Evolutionary conservation across 2,113 vertebrate species (phyloP).

Genomic region (Excalfactoria chinensis): DNA sequence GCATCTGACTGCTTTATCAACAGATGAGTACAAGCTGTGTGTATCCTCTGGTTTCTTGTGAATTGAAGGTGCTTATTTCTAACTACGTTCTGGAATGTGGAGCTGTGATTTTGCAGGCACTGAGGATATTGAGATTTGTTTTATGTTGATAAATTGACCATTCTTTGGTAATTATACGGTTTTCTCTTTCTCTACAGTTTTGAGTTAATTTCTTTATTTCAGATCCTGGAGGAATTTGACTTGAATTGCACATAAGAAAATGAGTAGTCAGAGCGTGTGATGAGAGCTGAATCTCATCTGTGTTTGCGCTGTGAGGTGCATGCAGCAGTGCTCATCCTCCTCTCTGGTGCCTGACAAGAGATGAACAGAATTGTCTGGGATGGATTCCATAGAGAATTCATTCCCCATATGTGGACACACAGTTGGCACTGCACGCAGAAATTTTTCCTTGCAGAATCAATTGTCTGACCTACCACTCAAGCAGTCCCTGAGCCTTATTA

Average conservation of each 20-base stretch:
- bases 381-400: not conserved
- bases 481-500: not conserved
- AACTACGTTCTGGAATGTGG: not conserved
- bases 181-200: not conserved
- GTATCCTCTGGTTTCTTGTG: not conserved
- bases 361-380: not conserved
- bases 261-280: not conserved
- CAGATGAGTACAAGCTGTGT: not conserved
- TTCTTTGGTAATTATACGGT: not conserved
- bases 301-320: not conserved
- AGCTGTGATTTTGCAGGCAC: not conserved
- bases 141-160: not conserved
- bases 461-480: not conserved
- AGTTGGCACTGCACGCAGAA: not conserved
- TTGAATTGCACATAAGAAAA: not conserved
- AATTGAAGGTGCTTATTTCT: not conserved
- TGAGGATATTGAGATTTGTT: not conserved
- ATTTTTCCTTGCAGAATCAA: not conserved
- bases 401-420: not conserved
- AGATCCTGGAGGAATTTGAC: not conserved
- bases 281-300: not conserved
- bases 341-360: not conserved
- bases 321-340: not conserved
- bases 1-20: not conserved
- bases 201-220: not conserved